A percentile compares a stretch with the other conserved stretches of the same genome.
Evolutionary conservation across 2,113 vertebrate species (phyloP).

Genomic region (Scophthalmus maximus): DNA sequence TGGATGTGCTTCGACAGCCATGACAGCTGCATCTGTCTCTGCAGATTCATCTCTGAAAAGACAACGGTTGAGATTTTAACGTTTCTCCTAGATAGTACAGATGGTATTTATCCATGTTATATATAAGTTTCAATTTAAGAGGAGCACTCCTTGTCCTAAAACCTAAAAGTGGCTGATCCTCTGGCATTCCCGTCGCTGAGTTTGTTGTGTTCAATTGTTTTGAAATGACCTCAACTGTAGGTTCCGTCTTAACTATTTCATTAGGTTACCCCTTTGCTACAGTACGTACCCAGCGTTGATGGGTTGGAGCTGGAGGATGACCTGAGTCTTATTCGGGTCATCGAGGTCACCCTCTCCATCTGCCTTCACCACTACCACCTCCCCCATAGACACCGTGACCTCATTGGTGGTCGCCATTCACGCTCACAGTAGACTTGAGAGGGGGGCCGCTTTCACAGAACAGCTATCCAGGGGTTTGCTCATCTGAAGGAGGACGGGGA

Average conservation of each 20-base stretch:
- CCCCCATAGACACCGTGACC: slow-evolving; percentile 92
- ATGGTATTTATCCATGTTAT: background rate
- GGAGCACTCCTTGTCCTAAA: too few species aligned
- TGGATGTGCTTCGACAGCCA: slow-evolving; percentile 88
- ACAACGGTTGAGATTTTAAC: slow-evolving; percentile 1
- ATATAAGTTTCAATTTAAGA: background rate
- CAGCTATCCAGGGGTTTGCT: slow-evolving; percentile 39
- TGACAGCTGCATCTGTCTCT: slow-evolving; percentile 87
- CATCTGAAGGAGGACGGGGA: slow-evolving; percentile 40
- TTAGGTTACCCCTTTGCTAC: background rate
- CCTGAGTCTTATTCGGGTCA: slow-evolving; percentile 92
- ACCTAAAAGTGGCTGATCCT: background rate
- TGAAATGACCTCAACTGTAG: background rate
- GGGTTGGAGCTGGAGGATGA: slow-evolving; percentile 94
- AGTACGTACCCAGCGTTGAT: slow-evolving; percentile 89
- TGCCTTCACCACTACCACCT: slow-evolving; percentile 91
- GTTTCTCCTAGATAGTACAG: background rate
- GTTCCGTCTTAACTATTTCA: background rate
- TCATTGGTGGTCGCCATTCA: slow-evolving; percentile 90
- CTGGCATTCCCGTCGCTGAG: background rate
- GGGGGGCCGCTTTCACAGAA: slow-evolving; percentile 21
- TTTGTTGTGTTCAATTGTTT: background rate
- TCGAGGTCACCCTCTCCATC: slow-evolving; percentile 85
- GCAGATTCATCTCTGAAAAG: slow-evolving; percentile 88
- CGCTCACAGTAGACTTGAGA: slow-evolving; percentile 52